Evolutionary conservation across 2,888 invertebrate genomes (phyloP).

Genomic region (Atherix ibis): DNA sequence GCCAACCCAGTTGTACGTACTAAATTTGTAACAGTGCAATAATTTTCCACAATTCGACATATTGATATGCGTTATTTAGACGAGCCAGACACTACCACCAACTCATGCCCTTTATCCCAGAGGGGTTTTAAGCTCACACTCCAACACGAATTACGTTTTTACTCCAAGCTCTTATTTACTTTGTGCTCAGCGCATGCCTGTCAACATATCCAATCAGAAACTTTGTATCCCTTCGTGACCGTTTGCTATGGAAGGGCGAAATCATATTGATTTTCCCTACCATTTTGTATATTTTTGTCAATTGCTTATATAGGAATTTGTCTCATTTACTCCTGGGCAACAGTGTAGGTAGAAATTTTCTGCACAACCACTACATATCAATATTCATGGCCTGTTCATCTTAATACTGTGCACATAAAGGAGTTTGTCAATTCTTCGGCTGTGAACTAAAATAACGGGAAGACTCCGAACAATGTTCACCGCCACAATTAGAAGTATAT

Average conservation of each 20-base stretch:
- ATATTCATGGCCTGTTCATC: too few relatives aligned
- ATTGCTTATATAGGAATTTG: neutral
- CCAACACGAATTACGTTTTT: neutral
- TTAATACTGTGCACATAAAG: too few relatives aligned
- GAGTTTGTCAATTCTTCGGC: too few relatives aligned
- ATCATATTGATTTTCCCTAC: conserved; percentile 10
- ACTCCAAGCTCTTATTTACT: too few relatives aligned
- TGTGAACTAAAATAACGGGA: too few relatives aligned
- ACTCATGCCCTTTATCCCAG: too few relatives aligned
- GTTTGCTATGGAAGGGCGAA: conserved; percentile 3
- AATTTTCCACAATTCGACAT: conserved; percentile 36
- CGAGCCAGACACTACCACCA: conserved; percentile 2
- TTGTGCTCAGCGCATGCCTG: neutral
- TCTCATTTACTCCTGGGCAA: too few relatives aligned
- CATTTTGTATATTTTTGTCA: conserved; percentile 4
- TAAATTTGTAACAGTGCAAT: conserved; percentile 35
- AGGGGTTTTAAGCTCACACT: too few relatives aligned
- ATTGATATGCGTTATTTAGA: conserved; percentile 28
- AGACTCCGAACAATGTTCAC: too few relatives aligned
- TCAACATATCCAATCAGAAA: neutral
- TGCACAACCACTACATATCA: too few relatives aligned
- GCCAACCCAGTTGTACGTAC: conserved; percentile 9
- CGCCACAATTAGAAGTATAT: conserved; percentile 34
- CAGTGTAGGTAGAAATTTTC: too few relatives aligned
- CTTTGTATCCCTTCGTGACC: neutral